Percentiles rank a stretch among this genome's conserved stretches.
These are phyloP conservation scores for Aratinga solstitialis DNA, from an alignment of 2,797 vertebrate species.

Conservation along the genomic window DNA sequence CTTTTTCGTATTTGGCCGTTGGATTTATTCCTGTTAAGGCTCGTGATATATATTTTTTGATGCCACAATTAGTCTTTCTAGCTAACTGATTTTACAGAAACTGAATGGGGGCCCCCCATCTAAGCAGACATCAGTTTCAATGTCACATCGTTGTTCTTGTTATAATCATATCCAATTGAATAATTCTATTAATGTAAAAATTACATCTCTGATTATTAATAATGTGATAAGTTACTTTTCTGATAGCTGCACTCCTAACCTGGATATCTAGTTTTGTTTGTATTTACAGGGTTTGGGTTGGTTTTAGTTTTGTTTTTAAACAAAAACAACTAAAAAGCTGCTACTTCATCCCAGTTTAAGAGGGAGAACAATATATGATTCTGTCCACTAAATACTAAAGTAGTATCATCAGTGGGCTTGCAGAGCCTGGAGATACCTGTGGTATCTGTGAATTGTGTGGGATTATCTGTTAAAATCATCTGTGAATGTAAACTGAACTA, in stretches of 20 bases:
- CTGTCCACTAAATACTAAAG: background rate
- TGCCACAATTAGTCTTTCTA: background rate
- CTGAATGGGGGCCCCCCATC: background rate
- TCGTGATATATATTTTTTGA: background rate
- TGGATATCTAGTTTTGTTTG: background rate
- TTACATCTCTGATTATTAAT: background rate
- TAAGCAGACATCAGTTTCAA: background rate
- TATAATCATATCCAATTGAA: background rate
- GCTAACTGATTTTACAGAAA: background rate
- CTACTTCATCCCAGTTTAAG: background rate
- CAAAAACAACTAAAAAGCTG: background rate
- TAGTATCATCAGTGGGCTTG: background rate
- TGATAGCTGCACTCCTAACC: background rate
- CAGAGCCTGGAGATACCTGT: background rate
- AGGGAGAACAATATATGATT: background rate
- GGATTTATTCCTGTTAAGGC: background rate
- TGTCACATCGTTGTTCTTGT: background rate
- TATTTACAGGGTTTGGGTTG: background rate
- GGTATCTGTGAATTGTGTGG: background rate
- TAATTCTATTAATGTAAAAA: background rate
- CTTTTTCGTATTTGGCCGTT: background rate
- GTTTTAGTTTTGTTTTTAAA: background rate
- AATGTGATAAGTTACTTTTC: background rate
- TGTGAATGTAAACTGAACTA: background rate
- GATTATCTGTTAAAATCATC: background rate